These are phyloP conservation scores for Pristionchus entomophagus DNA, from an alignment of 2,888 invertebrate species.

Conservation along the genomic window DNA sequence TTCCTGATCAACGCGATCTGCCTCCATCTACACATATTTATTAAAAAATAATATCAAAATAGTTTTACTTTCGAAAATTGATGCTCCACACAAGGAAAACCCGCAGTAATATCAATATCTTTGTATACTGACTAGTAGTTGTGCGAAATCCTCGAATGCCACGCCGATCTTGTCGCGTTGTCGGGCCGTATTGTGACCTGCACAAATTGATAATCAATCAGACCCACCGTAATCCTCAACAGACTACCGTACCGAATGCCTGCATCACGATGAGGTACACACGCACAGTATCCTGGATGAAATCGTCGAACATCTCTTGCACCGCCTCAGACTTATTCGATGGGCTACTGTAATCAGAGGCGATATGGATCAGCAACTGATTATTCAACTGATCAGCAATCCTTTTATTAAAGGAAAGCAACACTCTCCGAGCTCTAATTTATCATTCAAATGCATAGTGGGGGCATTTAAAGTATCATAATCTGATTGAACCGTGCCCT, in stretches of 20 bases:
- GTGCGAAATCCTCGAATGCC: constrained; percentile 90
- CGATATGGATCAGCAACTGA: too few relatives aligned
- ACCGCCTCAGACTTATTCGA: background rate
- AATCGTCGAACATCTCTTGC: constrained; percentile 37
- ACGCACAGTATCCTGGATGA: constrained; percentile 1
- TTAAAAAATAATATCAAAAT: too few relatives aligned
- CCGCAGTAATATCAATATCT: too few relatives aligned
- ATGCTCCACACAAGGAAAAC: too few relatives aligned
- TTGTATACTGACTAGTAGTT: constrained; percentile 81
- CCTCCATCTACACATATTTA: constrained; percentile 41
- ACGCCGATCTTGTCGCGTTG: constrained; percentile 94
- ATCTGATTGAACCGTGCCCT: constrained; percentile 42
- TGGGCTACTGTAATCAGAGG: constrained; percentile 35
- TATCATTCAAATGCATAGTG: too few relatives aligned
- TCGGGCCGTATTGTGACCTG: constrained; percentile 94
- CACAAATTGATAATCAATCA: too few relatives aligned
- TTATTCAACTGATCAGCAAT: too few relatives aligned
- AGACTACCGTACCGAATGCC: constrained; percentile 41
- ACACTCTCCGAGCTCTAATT: too few relatives aligned
- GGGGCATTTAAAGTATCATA: too few relatives aligned
- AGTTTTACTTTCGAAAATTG: too few relatives aligned
- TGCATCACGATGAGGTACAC: constrained; percentile 30
- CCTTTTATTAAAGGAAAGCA: too few relatives aligned
- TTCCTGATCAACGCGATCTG: constrained; percentile 37
- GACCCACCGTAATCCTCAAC: too few relatives aligned